Evolutionary conservation across 2,113 vertebrate genomes (phyloP).

Genomic region (Hipposideros armiger): DNA sequence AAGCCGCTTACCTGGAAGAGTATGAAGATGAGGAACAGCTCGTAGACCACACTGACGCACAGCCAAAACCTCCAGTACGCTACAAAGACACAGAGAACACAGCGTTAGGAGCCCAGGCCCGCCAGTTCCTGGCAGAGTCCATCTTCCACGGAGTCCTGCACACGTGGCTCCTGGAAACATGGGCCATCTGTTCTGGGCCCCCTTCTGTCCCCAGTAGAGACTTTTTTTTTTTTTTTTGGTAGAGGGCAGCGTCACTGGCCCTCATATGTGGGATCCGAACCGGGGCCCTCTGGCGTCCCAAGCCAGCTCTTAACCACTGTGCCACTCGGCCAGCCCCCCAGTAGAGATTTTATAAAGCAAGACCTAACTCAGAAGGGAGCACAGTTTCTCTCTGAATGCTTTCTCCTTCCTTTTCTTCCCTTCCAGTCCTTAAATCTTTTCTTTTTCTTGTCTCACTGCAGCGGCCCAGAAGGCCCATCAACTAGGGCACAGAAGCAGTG

Average conservation of each 20-base stretch:
- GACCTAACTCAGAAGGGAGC: background rate
- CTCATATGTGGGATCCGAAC: no score
- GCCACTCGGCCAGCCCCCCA: no score
- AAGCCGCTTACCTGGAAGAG: conserved; percentile 95
- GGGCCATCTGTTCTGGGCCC: fast-evolving
- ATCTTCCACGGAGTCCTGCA: no score
- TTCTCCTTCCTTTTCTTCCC: background rate
- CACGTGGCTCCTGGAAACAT: fast-evolving
- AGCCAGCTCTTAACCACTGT: no score
- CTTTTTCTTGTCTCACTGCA: background rate
- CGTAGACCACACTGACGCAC: conserved; percentile 98
- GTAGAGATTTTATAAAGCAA: no score
- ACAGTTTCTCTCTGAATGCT: background rate
- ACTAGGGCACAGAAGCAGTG: fast-evolving
- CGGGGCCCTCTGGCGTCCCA: no score
- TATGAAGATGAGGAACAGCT: conserved; percentile 99
- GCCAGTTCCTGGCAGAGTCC: no score
- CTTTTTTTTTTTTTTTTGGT: no score
- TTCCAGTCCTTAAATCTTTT: background rate
- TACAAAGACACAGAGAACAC: conserved; percentile 77
- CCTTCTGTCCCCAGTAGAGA: background rate
- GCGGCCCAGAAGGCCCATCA: fast-evolving
- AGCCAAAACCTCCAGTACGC: conserved; percentile 99
- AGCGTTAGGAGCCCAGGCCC: background rate
- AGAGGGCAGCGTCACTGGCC: no score